Evolutionary conservation across 1,140 invertebrate genomes (phyloP).

Genomic region (Microplitis mediator): DNA sequence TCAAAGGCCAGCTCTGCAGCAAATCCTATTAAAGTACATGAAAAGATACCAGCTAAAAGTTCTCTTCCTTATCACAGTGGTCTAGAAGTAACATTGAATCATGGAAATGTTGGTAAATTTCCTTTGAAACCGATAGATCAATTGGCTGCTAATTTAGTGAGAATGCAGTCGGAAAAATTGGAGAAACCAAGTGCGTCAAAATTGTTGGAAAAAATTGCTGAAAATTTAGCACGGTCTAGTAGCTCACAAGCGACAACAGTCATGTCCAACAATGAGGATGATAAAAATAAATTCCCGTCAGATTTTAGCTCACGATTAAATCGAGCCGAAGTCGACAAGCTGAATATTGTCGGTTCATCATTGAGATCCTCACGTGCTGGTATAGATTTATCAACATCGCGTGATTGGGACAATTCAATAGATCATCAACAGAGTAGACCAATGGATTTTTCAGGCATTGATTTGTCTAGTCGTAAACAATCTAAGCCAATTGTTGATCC

Average conservation of each 20-base stretch:
- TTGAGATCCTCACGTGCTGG: conserved; percentile 32
- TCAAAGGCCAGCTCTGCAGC: neutral
- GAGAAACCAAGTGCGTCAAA: conserved; percentile 51
- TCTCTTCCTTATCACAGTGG: conserved; percentile 26
- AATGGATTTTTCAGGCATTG: conserved; percentile 57
- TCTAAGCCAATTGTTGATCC: conserved; percentile 38
- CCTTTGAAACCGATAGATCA: conserved; percentile 56
- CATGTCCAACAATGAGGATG: conserved; percentile 38
- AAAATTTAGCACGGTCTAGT: conserved; percentile 53
- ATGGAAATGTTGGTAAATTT: conserved; percentile 44
- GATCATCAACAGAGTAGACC: conserved; percentile 41
- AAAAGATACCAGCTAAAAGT: conserved; percentile 39
- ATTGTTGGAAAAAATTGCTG: conserved; percentile 57
- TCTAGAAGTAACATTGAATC: conserved; percentile 30
- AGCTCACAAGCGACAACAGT: conserved; percentile 29
- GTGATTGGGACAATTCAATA: conserved; percentile 48
- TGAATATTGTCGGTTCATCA: neutral
- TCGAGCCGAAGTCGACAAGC: neutral
- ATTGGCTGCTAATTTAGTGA: conserved; percentile 53
- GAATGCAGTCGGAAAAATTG: conserved; percentile 54
- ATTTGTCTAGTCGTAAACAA: conserved; percentile 56
- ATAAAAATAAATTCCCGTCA: conserved; percentile 42
- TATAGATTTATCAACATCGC: conserved; percentile 53
- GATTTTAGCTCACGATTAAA: conserved; percentile 37
- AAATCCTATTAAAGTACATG: conserved; percentile 14